Evolutionary conservation across 2,888 invertebrate genomes (phyloP).

Genomic region (Temnothorax ravouxi): DNA sequence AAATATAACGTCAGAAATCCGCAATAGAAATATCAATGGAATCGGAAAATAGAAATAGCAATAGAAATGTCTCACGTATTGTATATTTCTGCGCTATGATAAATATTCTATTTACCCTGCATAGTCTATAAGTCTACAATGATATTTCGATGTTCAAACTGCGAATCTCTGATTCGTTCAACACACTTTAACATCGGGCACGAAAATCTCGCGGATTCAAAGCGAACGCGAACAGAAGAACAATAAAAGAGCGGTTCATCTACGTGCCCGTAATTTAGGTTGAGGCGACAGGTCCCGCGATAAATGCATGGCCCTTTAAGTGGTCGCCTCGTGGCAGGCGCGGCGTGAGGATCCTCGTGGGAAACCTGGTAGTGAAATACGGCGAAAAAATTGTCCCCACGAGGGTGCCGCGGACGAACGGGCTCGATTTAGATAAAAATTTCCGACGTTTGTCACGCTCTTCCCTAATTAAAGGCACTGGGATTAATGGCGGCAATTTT

Average conservation of each 20-base stretch:
- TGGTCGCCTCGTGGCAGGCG: conserved; percentile 56
- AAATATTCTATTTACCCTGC: conserved; percentile 18
- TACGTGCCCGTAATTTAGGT: conserved; percentile 53
- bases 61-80: background rate
- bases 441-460: conserved; percentile 78
- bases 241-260: conserved; percentile 52
- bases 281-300: conserved; percentile 44
- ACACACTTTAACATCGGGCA: background rate
- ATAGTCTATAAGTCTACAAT: background rate
- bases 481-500: conserved; percentile 74
- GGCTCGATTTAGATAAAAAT: conserved; percentile 79
- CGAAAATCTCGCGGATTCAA: conserved; percentile 26
- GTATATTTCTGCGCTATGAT: background rate
- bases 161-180: background rate
- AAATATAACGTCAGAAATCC: conserved; percentile 21
- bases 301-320: conserved; percentile 66
- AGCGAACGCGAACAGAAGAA: background rate
- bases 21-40: conserved; percentile 15
- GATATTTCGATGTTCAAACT: background rate
- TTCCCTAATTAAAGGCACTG: conserved; percentile 75
- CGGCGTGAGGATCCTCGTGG: conserved; percentile 14
- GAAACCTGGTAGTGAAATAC: conserved; percentile 75
- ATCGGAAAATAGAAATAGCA: background rate
- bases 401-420: conserved; percentile 67
- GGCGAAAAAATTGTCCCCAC: conserved; percentile 77